phyloP scores from a whole-genome alignment of 1,140 invertebrate species.

The Thrips palmi region DNA sequence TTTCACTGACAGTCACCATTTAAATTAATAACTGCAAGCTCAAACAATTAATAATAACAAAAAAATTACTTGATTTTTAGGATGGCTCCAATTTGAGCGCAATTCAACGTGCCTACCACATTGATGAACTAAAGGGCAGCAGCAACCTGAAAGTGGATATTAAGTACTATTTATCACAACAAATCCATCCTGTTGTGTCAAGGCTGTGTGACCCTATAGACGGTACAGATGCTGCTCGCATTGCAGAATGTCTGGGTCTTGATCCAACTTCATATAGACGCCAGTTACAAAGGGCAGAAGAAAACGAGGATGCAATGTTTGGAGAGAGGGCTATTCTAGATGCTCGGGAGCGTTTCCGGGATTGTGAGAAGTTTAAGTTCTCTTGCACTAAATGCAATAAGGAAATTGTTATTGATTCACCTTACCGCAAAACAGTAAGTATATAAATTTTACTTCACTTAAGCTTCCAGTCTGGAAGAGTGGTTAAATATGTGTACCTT shows the following conservation, averaged over 20 bases:
- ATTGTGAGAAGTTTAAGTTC: slow-evolving; percentile 39
- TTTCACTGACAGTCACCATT: slow-evolving; percentile 2
- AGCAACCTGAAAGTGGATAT: slow-evolving; percentile 54
- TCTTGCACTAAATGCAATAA: slow-evolving; percentile 24
- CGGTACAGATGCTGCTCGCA: slow-evolving; percentile 70
- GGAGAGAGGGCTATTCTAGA: slow-evolving; percentile 25
- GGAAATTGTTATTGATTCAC: slow-evolving; percentile 24
- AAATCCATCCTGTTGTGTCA: slow-evolving; percentile 86
- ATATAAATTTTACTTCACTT: slow-evolving; percentile 6
- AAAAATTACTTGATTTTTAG: slow-evolving; percentile 17
- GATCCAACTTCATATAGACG: slow-evolving; percentile 28
- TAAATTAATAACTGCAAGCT: slow-evolving; percentile 2
- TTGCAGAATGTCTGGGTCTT: slow-evolving; percentile 72
- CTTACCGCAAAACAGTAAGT: slow-evolving; percentile 20
- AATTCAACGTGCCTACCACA: slow-evolving; percentile 85
- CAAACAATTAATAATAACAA: slow-evolving; percentile 3
- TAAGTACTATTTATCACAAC: slow-evolving; percentile 68
- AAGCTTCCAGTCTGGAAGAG: not conserved
- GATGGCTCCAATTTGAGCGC: slow-evolving; percentile 61
- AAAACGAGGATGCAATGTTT: slow-evolving; percentile 30
- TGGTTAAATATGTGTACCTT: no score
- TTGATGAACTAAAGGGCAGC: slow-evolving; percentile 69
- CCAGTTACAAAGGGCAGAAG: slow-evolving; percentile 16
- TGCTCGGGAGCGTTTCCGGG: slow-evolving; percentile 53
- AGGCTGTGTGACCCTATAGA: slow-evolving; percentile 91